Conservation (phyloP, 2,113 vertebrate species). For the Sarotherodon lohbergeri region DNA sequence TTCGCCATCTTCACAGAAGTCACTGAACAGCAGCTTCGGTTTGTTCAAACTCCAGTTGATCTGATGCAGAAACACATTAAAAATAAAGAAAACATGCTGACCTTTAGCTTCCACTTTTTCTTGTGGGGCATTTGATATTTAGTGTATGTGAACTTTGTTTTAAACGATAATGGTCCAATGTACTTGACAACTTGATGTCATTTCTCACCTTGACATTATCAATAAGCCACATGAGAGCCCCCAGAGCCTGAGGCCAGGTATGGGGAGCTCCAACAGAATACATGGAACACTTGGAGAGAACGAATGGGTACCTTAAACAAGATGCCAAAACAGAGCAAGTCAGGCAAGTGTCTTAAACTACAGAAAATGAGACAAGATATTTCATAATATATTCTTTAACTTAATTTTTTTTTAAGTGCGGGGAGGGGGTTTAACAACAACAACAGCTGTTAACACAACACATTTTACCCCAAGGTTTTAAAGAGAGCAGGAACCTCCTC, state of each 20-base stretch:
- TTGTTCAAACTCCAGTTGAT: conserved; percentile 63
- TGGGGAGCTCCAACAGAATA: conserved; percentile 96
- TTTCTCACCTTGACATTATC: conserved; percentile 85
- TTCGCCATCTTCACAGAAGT: conserved; percentile 65
- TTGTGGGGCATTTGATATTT: background rate
- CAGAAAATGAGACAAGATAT: background rate
- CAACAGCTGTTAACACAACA: background rate
- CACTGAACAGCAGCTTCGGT: conserved; percentile 67
- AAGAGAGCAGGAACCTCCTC: conserved; percentile 91
- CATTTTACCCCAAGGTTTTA: conserved; percentile 83
- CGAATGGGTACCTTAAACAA: conserved; percentile 84
- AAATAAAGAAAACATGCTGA: background rate
- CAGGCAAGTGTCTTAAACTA: background rate
- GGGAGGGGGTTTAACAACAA: background rate
- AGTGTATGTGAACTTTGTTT: background rate
- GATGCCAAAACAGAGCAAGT: background rate
- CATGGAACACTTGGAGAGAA: conserved; percentile 92
- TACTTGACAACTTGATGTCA: background rate
- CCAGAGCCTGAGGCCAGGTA: conserved; percentile 92
- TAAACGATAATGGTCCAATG: background rate
- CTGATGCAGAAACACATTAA: conserved; percentile 35
- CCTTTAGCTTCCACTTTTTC: background rate
- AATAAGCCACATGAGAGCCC: conserved; percentile 89
- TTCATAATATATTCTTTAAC: background rate
- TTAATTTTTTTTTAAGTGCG: background rate